A percentile compares a stretch with the other conserved stretches of the same genome.
Evolutionary conservation across 2,797 vertebrate genomes (phyloP).

Genomic region (Sebastes kiyomatsui): DNA sequence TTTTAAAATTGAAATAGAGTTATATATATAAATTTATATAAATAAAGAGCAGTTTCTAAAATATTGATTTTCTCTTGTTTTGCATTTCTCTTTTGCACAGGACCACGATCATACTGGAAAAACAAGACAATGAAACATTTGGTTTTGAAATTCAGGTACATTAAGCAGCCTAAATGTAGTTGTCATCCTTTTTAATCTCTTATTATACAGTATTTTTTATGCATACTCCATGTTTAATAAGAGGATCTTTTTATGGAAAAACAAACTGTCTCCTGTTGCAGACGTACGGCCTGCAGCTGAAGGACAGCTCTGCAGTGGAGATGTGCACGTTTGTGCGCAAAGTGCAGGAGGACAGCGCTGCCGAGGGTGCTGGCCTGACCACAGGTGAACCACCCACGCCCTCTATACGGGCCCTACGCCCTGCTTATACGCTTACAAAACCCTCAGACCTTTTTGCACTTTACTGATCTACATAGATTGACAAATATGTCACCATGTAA

Average conservation of each 20-base stretch:
- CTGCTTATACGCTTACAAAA: background rate
- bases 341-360: constrained; percentile 88
- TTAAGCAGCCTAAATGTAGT: background rate
- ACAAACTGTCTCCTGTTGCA: constrained; percentile 63
- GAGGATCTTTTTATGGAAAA: background rate
- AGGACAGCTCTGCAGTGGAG: constrained; percentile 78
- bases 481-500: background rate
- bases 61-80: background rate
- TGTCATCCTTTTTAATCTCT: background rate
- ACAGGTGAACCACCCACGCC: constrained; percentile 79
- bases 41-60: background rate
- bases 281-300: constrained; percentile 86
- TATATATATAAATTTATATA: too few species aligned
- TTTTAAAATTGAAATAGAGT: background rate
- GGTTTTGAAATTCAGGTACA: constrained; percentile 97
- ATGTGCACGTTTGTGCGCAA: constrained; percentile 87
- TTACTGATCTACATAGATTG: background rate
- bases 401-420: background rate
- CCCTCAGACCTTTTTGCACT: background rate
- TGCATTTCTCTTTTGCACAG: constrained; percentile 57
- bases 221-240: too few species aligned
- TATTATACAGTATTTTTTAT: background rate
- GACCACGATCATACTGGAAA: constrained; percentile 78
- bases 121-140: constrained; percentile 93
- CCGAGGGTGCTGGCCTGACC: constrained; percentile 89